Evolutionary conservation across 2,888 invertebrate genomes (phyloP).

Genomic region (Hoplodrina ambigua): DNA sequence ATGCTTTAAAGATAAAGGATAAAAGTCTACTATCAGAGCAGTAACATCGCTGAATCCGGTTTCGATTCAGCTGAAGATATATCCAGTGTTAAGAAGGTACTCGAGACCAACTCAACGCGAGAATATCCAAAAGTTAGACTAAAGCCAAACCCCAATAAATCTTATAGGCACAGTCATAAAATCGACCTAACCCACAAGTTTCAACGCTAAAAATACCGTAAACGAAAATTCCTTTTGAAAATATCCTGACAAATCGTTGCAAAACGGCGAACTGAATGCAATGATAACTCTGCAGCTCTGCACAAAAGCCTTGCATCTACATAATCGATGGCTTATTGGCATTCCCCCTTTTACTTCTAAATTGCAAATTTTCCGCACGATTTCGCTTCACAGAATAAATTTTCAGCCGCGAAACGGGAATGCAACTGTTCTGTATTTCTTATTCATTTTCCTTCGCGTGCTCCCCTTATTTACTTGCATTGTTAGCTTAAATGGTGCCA

Average conservation of each 20-base stretch:
- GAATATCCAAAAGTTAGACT: slow-evolving; percentile 24
- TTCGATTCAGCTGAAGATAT: neutral
- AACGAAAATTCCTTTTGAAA: slow-evolving; percentile 75
- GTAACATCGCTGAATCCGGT: neutral
- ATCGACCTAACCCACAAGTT: slow-evolving; percentile 66
- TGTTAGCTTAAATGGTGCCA: slow-evolving; percentile 60
- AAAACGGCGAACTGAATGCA: slow-evolving; percentile 81
- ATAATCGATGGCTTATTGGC: slow-evolving; percentile 90
- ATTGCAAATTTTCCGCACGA: slow-evolving; percentile 91
- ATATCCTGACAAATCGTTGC: slow-evolving; percentile 85
- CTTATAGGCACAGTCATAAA: slow-evolving; percentile 55
- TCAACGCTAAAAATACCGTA: slow-evolving; percentile 67
- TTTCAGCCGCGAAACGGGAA: slow-evolving; percentile 83
- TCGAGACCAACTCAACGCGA: slow-evolving; percentile 1
- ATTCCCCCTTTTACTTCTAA: slow-evolving; percentile 89
- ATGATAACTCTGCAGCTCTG: slow-evolving; percentile 86
- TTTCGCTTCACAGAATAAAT: slow-evolving; percentile 87
- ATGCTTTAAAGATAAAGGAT: no score
- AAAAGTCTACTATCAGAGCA: neutral
- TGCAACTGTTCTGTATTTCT: slow-evolving; percentile 81
- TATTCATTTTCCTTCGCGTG: slow-evolving; percentile 72
- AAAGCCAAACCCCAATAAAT: slow-evolving; percentile 51
- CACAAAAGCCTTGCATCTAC: slow-evolving; percentile 88
- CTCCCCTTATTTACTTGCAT: slow-evolving; percentile 71
- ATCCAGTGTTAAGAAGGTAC: neutral